A percentile compares a stretch with the other conserved stretches of the same genome.
phyloP scores from a whole-genome alignment of 2,113 vertebrate genomes.

The Crotalus horridus region DNA sequence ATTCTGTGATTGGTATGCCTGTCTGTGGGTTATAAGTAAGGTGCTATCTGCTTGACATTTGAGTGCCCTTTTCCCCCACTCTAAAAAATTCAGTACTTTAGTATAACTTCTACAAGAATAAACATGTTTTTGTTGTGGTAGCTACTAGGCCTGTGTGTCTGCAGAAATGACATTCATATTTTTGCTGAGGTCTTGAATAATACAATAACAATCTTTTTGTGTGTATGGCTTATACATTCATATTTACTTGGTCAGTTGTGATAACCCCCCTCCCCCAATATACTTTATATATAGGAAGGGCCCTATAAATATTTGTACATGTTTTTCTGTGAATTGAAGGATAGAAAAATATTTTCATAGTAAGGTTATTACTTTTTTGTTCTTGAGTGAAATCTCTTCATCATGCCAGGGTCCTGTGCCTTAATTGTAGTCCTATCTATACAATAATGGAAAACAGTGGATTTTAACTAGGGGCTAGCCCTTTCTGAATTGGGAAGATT shows the following conservation, averaged over 20 bases:
- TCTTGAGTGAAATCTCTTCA: not conserved
- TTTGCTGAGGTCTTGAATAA: not conserved
- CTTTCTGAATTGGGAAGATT: not conserved
- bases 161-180: not conserved
- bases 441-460: not conserved
- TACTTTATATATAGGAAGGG: not conserved
- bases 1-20: not conserved
- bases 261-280: not conserved
- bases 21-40: not conserved
- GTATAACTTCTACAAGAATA: not conserved
- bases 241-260: not conserved
- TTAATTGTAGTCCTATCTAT: not conserved
- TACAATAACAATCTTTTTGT: not conserved
- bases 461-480: not conserved
- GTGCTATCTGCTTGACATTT: not conserved
- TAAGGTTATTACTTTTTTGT: not conserved
- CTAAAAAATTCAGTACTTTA: not conserved
- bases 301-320: not conserved
- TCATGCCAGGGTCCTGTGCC: not conserved
- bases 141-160: not conserved
- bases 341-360: not conserved
- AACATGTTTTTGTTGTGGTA: not conserved
- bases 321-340: not conserved
- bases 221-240: not conserved
- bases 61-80: no score